A percentile compares a stretch with the other conserved stretches of the same genome.
These are phyloP conservation scores for Lepus americanus DNA, from an alignment of 2,113 vertebrate species.

Conservation along the genomic window DNA sequence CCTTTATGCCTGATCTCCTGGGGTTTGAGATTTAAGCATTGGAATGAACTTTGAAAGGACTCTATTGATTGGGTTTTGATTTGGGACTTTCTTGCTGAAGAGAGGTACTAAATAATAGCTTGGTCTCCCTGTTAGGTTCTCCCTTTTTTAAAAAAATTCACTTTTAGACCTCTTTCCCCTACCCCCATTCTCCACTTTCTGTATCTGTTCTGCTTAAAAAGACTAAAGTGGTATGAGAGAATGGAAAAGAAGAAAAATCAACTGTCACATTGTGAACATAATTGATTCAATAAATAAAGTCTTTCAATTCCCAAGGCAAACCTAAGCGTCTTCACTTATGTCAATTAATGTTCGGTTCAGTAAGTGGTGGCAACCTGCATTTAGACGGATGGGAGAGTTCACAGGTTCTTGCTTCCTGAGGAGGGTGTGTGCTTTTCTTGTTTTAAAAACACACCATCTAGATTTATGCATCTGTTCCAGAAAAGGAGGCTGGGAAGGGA, in stretches of 20 bases:
- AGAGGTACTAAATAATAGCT: constrained; percentile 74
- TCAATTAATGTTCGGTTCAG: constrained; percentile 75
- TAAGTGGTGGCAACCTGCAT: constrained; percentile 67
- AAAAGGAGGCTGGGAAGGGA: constrained; percentile 51
- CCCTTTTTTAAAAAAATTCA: background rate
- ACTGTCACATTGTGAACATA: constrained; percentile 75
- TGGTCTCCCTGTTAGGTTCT: constrained; percentile 68
- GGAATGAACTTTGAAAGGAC: constrained; percentile 85
- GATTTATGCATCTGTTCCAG: background rate
- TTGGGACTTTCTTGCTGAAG: constrained; percentile 80
- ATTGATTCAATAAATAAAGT: constrained; percentile 83
- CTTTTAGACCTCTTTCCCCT: constrained; percentile 64
- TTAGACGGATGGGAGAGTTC: constrained; percentile 41
- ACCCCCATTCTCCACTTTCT: constrained; percentile 17
- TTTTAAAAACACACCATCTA: background rate
- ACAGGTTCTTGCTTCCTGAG: background rate
- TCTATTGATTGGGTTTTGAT: constrained; percentile 85
- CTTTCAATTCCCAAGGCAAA: constrained; percentile 81
- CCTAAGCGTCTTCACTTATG: constrained; percentile 60
- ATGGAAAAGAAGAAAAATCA: constrained; percentile 60
- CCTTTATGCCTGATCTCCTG: constrained; percentile 73
- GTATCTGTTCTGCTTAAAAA: constrained; percentile 67
- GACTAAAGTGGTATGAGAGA: constrained; percentile 50
- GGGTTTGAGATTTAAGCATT: constrained; percentile 81
- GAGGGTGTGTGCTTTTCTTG: constrained; percentile 31